Evolutionary conservation across 2,797 vertebrate species (phyloP).

Genomic region (Amblyopsis hoosieri): DNA sequence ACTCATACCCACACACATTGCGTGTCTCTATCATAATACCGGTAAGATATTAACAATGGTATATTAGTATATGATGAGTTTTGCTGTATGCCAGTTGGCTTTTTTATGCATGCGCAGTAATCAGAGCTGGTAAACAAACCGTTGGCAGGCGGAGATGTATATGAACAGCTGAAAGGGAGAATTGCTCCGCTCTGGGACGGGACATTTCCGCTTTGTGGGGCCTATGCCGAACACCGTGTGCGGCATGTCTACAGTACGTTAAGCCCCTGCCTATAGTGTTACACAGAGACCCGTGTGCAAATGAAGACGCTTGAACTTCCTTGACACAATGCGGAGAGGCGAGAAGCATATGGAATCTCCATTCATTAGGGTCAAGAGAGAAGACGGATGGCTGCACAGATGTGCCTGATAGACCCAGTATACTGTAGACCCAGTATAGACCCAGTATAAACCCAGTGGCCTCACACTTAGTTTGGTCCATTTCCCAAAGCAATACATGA

Average conservation of each 20-base stretch:
- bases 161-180: conserved; percentile 40
- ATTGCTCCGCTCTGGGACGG: conserved; percentile 23
- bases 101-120: conserved; percentile 26
- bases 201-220: conserved; percentile 22
- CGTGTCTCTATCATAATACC: background rate
- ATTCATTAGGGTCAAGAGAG: conserved; percentile 58
- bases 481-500: conserved; percentile 48
- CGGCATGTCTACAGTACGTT: conserved; percentile 26
- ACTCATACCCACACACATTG: background rate
- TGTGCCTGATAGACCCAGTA: conserved; percentile 59
- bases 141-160: conserved; percentile 9
- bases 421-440: conserved; percentile 44
- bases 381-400: conserved; percentile 68
- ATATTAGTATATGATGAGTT: conserved; percentile 16
- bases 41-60: conserved; percentile 25
- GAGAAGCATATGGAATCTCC: conserved; percentile 60
- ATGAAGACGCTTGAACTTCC: conserved; percentile 68
- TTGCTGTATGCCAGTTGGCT: conserved; percentile 26
- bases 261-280: conserved; percentile 41
- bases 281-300: conserved; percentile 56
- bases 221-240: conserved; percentile 12
- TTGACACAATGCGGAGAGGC: conserved; percentile 63
- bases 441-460: conserved; percentile 57
- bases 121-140: conserved; percentile 31
- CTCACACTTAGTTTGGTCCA: conserved; percentile 37